Conservation (phyloP, 1,140 invertebrate genomes). For the Frieseomelitta varia region DNA sequence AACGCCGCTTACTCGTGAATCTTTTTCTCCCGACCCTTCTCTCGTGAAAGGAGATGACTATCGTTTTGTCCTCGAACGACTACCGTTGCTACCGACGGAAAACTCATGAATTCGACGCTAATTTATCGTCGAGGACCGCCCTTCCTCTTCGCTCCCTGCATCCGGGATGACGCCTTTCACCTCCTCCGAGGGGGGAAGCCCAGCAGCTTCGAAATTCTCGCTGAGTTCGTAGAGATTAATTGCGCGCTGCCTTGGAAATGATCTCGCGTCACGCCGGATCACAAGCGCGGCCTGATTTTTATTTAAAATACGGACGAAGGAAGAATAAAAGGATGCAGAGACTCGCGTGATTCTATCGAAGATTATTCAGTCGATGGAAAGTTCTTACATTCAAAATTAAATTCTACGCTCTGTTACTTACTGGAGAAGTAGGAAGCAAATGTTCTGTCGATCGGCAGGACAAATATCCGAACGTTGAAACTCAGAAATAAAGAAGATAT, state of each 20-base stretch:
- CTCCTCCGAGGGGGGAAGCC: neutral
- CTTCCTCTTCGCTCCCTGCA: constrained; percentile 29
- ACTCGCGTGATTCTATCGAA: no score
- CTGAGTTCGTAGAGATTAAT: constrained; percentile 41
- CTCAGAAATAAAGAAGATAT: neutral
- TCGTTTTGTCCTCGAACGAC: constrained; percentile 66
- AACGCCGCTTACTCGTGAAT: constrained; percentile 61
- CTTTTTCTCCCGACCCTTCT: constrained; percentile 57
- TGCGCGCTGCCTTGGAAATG: neutral
- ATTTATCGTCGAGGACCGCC: constrained; percentile 58
- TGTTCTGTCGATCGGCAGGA: neutral
- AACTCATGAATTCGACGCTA: constrained; percentile 66
- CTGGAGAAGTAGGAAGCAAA: neutral
- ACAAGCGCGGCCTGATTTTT: neutral
- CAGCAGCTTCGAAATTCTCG: constrained; percentile 34
- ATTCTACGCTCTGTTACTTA: no score
- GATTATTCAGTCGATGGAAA: no score
- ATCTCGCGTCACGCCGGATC: neutral
- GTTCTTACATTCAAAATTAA: no score
- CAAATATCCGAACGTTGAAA: neutral
- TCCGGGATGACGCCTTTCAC: constrained; percentile 41
- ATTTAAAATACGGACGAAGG: neutral
- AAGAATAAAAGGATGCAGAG: neutral
- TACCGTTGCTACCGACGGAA: constrained; percentile 68
- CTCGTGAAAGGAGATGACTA: constrained; percentile 64